phyloP scores from a whole-genome alignment of 2,888 invertebrate species.

The Steinernema carpocapsae region DNA sequence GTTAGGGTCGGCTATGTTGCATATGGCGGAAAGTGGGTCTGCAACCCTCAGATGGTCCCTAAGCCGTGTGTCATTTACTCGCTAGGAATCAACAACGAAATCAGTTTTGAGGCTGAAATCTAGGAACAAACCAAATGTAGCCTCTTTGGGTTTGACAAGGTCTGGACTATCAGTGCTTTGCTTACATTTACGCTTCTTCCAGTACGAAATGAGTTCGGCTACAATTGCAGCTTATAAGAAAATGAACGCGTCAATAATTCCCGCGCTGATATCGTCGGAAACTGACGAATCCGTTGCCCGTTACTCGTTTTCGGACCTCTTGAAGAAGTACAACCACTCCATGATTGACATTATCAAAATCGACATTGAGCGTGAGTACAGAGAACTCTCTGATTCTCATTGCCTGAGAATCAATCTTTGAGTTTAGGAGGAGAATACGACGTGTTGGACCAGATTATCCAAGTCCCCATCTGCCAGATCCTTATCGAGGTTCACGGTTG shows the following conservation, averaged over 20 bases:
- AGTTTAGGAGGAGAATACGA: conserved; percentile 31
- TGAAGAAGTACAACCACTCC: conserved; percentile 4
- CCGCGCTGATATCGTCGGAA: not conserved
- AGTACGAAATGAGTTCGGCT: no score
- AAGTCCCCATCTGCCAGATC: conserved; percentile 32
- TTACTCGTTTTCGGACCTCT: conserved; percentile 28
- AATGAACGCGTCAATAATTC: not conserved
- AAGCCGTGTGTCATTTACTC: conserved; percentile 33
- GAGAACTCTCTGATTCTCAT: no score
- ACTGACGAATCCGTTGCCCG: not conserved
- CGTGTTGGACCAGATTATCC: not conserved
- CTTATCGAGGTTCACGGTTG: conserved; percentile 32
- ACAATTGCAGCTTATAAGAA: not conserved
- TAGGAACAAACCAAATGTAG: conserved; percentile 30
- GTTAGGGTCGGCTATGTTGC: conserved; percentile 10
- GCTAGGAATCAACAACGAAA: conserved; percentile 36
- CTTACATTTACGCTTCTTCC: no score
- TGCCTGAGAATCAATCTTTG: not conserved
- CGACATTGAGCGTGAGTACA: conserved; percentile 37
- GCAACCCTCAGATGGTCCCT: conserved; percentile 13
- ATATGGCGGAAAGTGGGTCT: conserved; percentile 38
- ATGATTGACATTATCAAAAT: conserved; percentile 36
- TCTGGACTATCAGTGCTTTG: no score
- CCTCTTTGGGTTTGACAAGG: conserved; percentile 28
- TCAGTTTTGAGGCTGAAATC: conserved; percentile 33